A percentile compares a stretch with the other conserved stretches of the same genome.
phyloP scores from a whole-genome alignment of 2,113 vertebrate genomes.

The Emydura subglobosa region DNA sequence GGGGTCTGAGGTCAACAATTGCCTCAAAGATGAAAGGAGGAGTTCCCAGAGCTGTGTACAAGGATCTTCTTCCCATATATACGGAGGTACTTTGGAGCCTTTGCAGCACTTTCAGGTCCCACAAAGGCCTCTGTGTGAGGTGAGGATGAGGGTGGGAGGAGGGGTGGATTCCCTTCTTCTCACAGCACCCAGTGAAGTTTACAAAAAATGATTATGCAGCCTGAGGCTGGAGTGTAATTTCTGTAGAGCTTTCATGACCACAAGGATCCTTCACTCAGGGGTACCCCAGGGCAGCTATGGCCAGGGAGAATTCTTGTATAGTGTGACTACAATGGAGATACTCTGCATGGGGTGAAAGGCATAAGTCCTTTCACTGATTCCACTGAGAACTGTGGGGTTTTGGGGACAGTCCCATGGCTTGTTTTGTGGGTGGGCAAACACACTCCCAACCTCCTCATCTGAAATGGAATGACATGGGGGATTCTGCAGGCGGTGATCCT shows the following conservation, averaged over 20 bases:
- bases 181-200: background rate
- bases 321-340: background rate
- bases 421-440: background rate
- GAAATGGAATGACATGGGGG: background rate
- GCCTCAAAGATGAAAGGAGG: background rate
- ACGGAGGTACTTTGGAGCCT: background rate
- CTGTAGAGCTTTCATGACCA: background rate
- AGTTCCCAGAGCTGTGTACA: background rate
- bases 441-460: background rate
- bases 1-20: background rate
- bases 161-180: background rate
- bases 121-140: background rate
- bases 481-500: background rate
- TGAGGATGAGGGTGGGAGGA: background rate
- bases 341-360: background rate
- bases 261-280: background rate
- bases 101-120: background rate
- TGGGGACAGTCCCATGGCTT: background rate
- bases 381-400: background rate
- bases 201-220: background rate
- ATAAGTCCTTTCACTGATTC: background rate
- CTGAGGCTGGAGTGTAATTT: background rate
- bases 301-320: background rate
- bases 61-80: background rate
- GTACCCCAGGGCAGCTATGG: background rate